Evolutionary conservation across 1,140 invertebrate species (phyloP).

Genomic region (Brachionus asplanchnoidis): DNA sequence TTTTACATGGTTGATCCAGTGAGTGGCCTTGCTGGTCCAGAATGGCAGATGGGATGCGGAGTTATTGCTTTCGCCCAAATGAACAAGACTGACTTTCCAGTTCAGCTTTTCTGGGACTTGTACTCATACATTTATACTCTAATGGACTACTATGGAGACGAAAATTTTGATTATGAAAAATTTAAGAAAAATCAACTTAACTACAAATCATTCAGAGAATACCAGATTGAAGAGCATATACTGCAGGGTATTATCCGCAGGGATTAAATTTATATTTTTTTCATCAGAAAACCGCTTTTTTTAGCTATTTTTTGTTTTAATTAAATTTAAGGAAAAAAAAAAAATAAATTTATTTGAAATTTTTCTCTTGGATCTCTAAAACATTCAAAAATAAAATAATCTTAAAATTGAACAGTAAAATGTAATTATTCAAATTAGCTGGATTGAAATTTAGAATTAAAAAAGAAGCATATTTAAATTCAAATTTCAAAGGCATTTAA

Average conservation of each 20-base stretch:
- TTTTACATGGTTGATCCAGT: slow-evolving; percentile 13
- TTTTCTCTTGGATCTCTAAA: not conserved
- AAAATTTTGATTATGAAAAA: not conserved
- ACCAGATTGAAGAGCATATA: not conserved
- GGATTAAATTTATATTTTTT: not conserved
- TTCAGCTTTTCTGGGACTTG: not conserved
- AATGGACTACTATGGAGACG: not conserved
- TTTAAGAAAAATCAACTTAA: not conserved
- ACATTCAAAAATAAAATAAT: no score
- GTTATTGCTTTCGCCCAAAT: not conserved
- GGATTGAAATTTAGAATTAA: not conserved
- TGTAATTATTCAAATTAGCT: not conserved
- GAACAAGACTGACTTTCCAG: not conserved
- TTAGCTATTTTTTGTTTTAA: not conserved
- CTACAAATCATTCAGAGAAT: not conserved
- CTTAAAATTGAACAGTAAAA: not conserved
- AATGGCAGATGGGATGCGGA: not conserved
- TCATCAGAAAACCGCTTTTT: not conserved
- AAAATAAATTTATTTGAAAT: no score
- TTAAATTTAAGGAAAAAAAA: no score
- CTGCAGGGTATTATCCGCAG: not conserved
- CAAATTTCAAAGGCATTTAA: not conserved
- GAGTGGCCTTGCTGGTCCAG: not conserved
- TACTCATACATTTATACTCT: not conserved
- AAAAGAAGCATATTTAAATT: not conserved